Base-by-base conservation (phyloP, 2,797 vertebrate species). In the Passerculus sandwichensis region DNA sequence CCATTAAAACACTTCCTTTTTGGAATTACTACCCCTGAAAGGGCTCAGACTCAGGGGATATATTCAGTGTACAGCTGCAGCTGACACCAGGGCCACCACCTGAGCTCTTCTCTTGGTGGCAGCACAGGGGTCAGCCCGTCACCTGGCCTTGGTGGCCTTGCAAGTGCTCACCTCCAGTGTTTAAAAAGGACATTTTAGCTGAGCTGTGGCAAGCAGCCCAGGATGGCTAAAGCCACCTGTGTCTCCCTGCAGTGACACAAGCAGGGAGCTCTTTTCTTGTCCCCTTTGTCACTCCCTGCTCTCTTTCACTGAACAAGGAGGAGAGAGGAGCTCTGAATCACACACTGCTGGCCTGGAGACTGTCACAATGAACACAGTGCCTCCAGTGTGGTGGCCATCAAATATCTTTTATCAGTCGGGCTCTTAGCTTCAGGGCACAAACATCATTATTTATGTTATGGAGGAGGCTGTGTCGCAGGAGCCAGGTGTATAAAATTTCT, bases 341-440 rank as follows among this genome's bases (percentile, higher is more conserved):
- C 8, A 25, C 38, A 19, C 26, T 53, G 48, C 67, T 70, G 65
- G 18, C 45, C 69, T 85, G 79, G 18, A 51, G 9, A 60, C 47
- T 36, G 38, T n/a, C 82, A 42, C 42, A 42, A 8, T 42, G 42
- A 42, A 25, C 36, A 18, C 30, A 7, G 1, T 8, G 16, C 30
- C 32, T 38, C 32, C 5, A 2, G 9, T 6, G 1, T 0, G 0
- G 34, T 57, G 61, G 19, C 60, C 26, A 61, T 29, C 38, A 21
- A 61, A 40, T 19, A 38, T 15, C 57, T 45, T 83, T 64, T 48
- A 42, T 57, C 50, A 17, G n/a, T 25, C 0, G 1, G 16, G 23
- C 5, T 60, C 45, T 64, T 38, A 48, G n/a, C 53, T 80, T 42
- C 54, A 38, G 82, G 60, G 36, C 61, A 74, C 45, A 50, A 67